Percentiles rank a stretch among this genome's conserved stretches.
Evolutionary conservation across 2,113 vertebrate species (phyloP).

Genomic region (Hippocampus mohnikei): DNA sequence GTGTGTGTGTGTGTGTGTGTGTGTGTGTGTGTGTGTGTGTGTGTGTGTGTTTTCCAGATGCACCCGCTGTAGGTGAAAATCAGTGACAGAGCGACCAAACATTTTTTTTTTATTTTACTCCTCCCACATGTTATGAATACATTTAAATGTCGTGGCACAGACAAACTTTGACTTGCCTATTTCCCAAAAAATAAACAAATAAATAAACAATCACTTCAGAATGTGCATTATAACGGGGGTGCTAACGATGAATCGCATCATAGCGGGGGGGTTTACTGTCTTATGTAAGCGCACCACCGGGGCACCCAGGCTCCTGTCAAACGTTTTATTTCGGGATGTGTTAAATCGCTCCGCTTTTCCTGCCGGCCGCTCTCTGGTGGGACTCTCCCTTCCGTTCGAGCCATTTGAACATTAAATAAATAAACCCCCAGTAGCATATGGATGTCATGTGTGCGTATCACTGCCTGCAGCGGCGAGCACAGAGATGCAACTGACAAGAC

Average conservation of each 20-base stretch:
- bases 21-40: too few relatives aligned
- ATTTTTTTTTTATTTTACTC: too few relatives aligned
- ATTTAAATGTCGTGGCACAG: too few relatives aligned
- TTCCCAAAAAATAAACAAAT: neutral
- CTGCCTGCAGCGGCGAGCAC: slow-evolving; percentile 31
- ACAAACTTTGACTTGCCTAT: neutral
- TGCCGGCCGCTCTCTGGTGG: slow-evolving; percentile 32
- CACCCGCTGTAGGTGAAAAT: neutral
- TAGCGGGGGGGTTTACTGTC: slow-evolving; percentile 10
- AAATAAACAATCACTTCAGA: neutral
- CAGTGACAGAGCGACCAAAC: too few relatives aligned
- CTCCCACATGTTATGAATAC: too few relatives aligned
- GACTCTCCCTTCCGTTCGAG: slow-evolving; percentile 42
- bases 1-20: neutral
- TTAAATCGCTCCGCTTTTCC: slow-evolving; percentile 60
- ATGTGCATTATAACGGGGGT: neutral
- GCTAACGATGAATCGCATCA: neutral
- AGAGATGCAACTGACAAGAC: slow-evolving; percentile 39
- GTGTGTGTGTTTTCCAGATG: neutral
- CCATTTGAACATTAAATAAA: slow-evolving; percentile 49
- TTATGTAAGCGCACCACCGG: slow-evolving; percentile 45
- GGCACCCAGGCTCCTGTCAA: slow-evolving; percentile 61
- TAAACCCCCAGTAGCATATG: slow-evolving; percentile 28
- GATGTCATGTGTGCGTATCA: slow-evolving; percentile 12
- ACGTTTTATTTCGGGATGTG: slow-evolving; percentile 68